Percentiles rank a stretch among this genome's conserved stretches.
These are phyloP conservation scores for Clarias magur DNA, from an alignment of 2,113 vertebrate species.

Conservation along the genomic window DNA sequence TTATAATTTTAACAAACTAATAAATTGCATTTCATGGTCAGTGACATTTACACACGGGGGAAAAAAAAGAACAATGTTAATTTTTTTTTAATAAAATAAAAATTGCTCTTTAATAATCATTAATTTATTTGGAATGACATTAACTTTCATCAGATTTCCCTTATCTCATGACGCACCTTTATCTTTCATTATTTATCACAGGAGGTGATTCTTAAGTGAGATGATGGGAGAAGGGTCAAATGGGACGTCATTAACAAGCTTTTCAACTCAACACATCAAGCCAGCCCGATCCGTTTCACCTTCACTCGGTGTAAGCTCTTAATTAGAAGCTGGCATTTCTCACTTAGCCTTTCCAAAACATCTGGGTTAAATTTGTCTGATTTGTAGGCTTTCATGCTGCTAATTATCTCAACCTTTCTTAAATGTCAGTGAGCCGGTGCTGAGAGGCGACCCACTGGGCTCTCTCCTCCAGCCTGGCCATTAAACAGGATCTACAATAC, in stretches of 20 bases:
- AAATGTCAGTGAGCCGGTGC: slow-evolving; percentile 56
- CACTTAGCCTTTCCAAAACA: slow-evolving; percentile 56
- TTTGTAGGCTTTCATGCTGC: slow-evolving; percentile 54
- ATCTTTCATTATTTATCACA: slow-evolving; percentile 21
- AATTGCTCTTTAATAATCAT: not conserved
- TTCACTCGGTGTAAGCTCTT: slow-evolving; percentile 43
- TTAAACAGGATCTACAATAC: slow-evolving; percentile 46
- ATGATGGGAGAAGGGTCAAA: slow-evolving; percentile 42
- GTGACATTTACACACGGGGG: not conserved
- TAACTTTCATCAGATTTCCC: slow-evolving; percentile 19
- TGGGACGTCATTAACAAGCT: slow-evolving; percentile 50
- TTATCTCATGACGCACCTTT: not conserved
- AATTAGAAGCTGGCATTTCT: slow-evolving; percentile 56
- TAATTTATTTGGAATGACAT: not conserved
- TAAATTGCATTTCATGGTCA: not conserved
- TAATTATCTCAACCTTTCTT: slow-evolving; percentile 60
- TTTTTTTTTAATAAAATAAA: not conserved
- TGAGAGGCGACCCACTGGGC: slow-evolving; percentile 52
- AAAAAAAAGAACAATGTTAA: not conserved
- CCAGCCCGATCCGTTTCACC: slow-evolving; percentile 28
- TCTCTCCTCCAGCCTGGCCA: slow-evolving; percentile 37
- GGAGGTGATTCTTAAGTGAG: slow-evolving; percentile 23
- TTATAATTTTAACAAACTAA: not conserved
- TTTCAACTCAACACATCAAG: slow-evolving; percentile 48
- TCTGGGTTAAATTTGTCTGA: slow-evolving; percentile 59